Percentiles rank a stretch among this genome's conserved stretches.
Conservation (phyloP, 2,113 vertebrate species). For the Furnarius figulus region DNA sequence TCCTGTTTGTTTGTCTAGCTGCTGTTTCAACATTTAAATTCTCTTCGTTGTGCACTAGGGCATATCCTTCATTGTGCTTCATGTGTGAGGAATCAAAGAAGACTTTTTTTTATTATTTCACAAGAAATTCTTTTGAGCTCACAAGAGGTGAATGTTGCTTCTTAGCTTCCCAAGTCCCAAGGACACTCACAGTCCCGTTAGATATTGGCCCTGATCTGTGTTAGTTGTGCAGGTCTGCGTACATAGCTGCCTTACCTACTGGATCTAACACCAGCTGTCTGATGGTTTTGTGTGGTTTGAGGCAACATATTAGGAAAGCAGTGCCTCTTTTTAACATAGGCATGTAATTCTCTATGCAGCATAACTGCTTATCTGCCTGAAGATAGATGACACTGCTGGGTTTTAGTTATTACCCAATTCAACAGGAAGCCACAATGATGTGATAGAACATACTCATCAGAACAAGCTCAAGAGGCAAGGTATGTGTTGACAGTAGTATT, state of each 20-base stretch:
- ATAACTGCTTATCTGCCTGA: not conserved
- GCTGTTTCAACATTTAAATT: not conserved
- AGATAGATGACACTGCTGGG: not conserved
- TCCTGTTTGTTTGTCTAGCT: not conserved
- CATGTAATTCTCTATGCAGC: not conserved
- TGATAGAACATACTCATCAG: not conserved
- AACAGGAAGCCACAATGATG: not conserved
- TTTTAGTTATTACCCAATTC: not conserved
- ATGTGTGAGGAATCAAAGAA: not conserved
- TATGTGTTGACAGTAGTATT: not conserved
- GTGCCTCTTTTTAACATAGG: not conserved
- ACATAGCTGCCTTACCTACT: not conserved
- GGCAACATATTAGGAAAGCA: not conserved
- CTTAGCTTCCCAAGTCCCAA: not conserved
- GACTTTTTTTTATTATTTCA: not conserved
- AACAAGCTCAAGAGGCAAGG: not conserved
- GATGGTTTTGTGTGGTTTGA: not conserved
- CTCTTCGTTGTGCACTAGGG: not conserved
- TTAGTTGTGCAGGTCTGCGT: not conserved
- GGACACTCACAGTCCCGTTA: not conserved
- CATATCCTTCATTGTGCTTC: not conserved
- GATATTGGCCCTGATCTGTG: not conserved
- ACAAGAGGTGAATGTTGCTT: not conserved
- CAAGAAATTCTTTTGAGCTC: not conserved
- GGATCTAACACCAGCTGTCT: not conserved